phyloP scores from a whole-genome alignment of 2,113 vertebrate species.

The Amblyornis subalaris region DNA sequence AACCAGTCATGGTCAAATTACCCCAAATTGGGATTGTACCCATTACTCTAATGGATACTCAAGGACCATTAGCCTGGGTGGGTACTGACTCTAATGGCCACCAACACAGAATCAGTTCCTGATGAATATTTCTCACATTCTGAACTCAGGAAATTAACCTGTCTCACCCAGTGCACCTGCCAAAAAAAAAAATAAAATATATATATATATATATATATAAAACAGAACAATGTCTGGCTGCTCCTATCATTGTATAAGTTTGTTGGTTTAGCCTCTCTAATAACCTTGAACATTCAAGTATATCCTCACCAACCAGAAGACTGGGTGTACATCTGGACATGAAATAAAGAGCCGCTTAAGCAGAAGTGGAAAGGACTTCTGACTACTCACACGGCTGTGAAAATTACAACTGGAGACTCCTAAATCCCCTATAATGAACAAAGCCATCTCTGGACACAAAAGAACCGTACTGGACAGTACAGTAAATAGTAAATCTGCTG shows the following conservation, averaged over 20 bases:
- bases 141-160: background rate
- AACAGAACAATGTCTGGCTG: background rate
- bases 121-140: background rate
- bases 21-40: background rate
- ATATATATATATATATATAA: background rate
- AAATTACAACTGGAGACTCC: background rate
- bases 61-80: background rate
- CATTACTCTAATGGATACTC: background rate
- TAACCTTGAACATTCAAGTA: background rate
- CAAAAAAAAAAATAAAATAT: no score
- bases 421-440: background rate
- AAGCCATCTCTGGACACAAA: background rate
- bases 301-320: background rate
- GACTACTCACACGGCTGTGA: background rate
- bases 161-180: background rate
- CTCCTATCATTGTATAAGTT: background rate
- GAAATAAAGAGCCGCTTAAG: background rate
- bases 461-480: background rate
- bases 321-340: background rate
- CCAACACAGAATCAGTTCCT: background rate
- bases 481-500: background rate
- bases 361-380: background rate
- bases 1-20: background rate
- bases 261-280: background rate
- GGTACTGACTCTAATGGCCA: background rate